Evolutionary conservation across 2,113 vertebrate genomes (phyloP).

Genomic region (Craseonycteris thonglongyai): DNA sequence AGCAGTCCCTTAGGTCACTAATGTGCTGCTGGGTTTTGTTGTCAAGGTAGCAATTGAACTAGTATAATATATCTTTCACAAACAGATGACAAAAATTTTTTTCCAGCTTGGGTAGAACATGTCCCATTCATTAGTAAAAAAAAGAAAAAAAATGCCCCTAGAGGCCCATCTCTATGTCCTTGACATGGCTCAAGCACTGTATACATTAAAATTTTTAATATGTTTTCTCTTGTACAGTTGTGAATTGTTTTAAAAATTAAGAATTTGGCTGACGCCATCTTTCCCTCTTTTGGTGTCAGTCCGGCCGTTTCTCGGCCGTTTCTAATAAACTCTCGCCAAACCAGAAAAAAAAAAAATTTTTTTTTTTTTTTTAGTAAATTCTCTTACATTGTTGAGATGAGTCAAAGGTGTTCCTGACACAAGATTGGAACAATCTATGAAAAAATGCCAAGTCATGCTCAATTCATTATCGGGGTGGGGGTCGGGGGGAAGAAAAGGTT

Average conservation of each 20-base stretch:
- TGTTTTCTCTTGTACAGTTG: background rate
- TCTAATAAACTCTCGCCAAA: too few relatives aligned
- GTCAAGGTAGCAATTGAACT: conserved; percentile 60
- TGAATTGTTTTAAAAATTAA: background rate
- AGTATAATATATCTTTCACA: conserved; percentile 59
- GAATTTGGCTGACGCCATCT: too few relatives aligned
- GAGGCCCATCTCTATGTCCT: background rate
- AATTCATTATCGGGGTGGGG: too few relatives aligned
- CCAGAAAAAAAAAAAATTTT: too few relatives aligned
- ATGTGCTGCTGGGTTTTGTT: conserved; percentile 52
- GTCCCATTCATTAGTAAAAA: conserved; percentile 62
- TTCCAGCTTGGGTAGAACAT: conserved; percentile 24
- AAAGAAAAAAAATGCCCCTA: conserved; percentile 20
- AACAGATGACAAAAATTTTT: conserved; percentile 45
- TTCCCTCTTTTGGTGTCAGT: too few relatives aligned
- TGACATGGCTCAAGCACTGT: background rate
- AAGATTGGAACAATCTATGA: background rate
- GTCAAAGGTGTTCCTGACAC: background rate
- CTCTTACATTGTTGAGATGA: background rate
- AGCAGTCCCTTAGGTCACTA: conserved; percentile 37
- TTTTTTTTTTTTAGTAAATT: too few relatives aligned
- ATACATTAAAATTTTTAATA: background rate
- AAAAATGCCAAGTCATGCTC: conserved; percentile 35
- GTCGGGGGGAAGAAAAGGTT: too few relatives aligned
- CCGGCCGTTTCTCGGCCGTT: too few relatives aligned